Evolutionary conservation across 2,888 invertebrate species (phyloP), one percentile per base, ranked within the genome.

Genomic region (Drosophila dives): DNA sequence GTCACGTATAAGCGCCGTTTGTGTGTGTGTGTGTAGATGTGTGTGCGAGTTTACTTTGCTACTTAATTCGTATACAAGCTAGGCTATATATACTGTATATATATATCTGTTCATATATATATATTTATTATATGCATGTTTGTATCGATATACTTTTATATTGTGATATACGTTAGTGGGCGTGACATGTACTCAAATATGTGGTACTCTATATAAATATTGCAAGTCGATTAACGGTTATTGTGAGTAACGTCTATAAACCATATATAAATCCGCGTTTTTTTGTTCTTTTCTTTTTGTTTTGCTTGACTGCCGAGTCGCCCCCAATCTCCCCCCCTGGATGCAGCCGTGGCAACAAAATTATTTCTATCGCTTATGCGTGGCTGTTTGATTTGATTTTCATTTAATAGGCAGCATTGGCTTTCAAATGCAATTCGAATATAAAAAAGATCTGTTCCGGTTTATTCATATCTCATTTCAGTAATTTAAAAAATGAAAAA

Each of bases 51-150:
- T 77, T 75, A 72, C 72, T 75, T 72, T 58, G 29, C 77, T 77
- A 81, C 75, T 85, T 81, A 66, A 53, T 75, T 65, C 56, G 77
- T 75, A 79, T 82, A 82, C 74, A 86, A 83, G 83, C 86, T 86
- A 88, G 72, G 86, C 83, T 86, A 69, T 78, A 72, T 78, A 64
- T 75, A 72, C 64, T 69, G 45, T 73, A 67, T 61, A 64, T 67
- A 10, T 38, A 0, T 17, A 38, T 69, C 45, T 78, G 70, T 72
- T 76, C 74, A 64, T 60, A 11, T 60, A 33, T 72, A 54, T 70
- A 56, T 72, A 75, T 58, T 61, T 42, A 53, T 60, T 65, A 48
- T 74, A 55, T 62, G 48, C 56, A 64, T 74, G 72, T 56, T 34
- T 67, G 64, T 63, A 45, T 72, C 42, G 69, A 50, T 77, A 64